Percentiles rank a stretch among this genome's conserved stretches.
These are phyloP conservation scores for Pogonomyrmex californicus DNA, from an alignment of 1,140 invertebrate species.

Conservation along the genomic window DNA sequence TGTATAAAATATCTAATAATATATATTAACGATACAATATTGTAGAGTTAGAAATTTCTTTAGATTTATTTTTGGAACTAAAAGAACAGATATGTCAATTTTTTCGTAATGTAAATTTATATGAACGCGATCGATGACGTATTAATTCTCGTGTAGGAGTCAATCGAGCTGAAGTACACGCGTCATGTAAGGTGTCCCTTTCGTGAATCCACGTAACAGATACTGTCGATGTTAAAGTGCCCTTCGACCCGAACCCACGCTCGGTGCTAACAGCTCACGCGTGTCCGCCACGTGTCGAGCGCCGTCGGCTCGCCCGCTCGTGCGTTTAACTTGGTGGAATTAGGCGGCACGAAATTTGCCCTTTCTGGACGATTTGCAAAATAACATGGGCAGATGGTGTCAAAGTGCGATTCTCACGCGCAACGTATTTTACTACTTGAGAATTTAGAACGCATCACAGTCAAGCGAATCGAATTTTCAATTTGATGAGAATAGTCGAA, in stretches of 20 bases:
- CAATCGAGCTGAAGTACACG: conserved; percentile 37
- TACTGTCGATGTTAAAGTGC: conserved; percentile 42
- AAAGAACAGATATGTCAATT: not conserved
- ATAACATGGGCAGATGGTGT: conserved; percentile 70
- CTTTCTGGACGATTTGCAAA: conserved; percentile 67
- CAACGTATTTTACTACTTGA: conserved; percentile 55
- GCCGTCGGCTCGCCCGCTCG: conserved; percentile 56
- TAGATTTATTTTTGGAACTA: not conserved
- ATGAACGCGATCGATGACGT: conserved; percentile 15
- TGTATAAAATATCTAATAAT: not conserved
- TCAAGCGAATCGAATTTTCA: conserved; percentile 31
- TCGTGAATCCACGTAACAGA: conserved; percentile 33
- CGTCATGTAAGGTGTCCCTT: conserved; percentile 69
- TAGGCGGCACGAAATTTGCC: conserved; percentile 62
- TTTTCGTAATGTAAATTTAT: not conserved
- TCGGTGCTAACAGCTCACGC: conserved; percentile 76
- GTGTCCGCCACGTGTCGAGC: conserved; percentile 77
- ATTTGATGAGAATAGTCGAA: conserved; percentile 22
- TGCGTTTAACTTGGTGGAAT: conserved; percentile 76
- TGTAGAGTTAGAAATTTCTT: not conserved
- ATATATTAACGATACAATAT: conserved; percentile 3
- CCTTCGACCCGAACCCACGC: conserved; percentile 28
- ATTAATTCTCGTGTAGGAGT: conserved; percentile 25
- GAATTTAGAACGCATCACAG: not conserved
- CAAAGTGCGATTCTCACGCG: conserved; percentile 49